Evolutionary conservation across 2,888 invertebrate species (phyloP), one percentile per base, ranked within the genome.

Genomic region (Apamea sordens): DNA sequence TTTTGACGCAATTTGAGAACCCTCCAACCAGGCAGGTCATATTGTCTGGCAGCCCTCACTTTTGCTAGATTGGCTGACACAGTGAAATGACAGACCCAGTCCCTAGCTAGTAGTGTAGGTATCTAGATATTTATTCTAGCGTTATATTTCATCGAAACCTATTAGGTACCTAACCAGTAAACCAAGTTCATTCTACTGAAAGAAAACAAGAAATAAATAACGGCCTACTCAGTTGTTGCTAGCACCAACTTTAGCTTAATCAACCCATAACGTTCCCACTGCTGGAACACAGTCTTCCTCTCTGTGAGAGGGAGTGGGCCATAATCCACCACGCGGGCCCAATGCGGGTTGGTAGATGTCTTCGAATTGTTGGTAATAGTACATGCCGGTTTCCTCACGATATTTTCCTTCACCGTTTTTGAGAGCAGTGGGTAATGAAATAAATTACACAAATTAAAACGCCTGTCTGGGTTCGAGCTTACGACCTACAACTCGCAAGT

Each of bases 11-110:
- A 80, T 74, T 41, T 28, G 28, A 68, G 36, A n/a, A 47, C 28
- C 36, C 44, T 44, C 44, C n/a, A 36, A 61, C 21, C 56, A 28
- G 28, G 36, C 47, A 11, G n/a, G 21, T 81, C 10, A 74, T 47
- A 47, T 32, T 64, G 32, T 74, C 36, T 82, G 82, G 24, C 74
- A 64, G 53, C 32, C n/a, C 18, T 65, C 28, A 6, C 18, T 56
- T 36, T n/a, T 74, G 69, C 41, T 75, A 69, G 63, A 75, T 82
- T 59, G 15, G n/a, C n/a, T 61, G 28, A 18, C 28, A 59, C 36
- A 50, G 5, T 41, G 28, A 50, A 65, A 59, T 2, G 75, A 69
- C 82, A 73, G 32, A 64, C 2, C 18, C 8, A 61, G 32, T n/a
- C 21, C 3, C 18, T 53, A n/a, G 59, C 2, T 53, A 24, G 2